Conservation (phyloP, 2,113 vertebrate species). For the Lophotis ruficrista region DNA sequence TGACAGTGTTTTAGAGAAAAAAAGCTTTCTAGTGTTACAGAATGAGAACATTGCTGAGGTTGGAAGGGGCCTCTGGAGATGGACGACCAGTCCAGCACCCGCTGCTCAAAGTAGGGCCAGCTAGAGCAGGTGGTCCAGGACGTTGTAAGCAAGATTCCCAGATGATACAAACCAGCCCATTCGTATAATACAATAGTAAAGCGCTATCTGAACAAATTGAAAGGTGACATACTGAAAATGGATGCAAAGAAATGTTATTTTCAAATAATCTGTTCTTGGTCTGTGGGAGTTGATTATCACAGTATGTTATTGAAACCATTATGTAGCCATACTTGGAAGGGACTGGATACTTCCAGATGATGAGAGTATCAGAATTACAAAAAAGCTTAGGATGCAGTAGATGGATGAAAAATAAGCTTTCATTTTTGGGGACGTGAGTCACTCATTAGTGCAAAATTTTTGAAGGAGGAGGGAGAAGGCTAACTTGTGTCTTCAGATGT, state of each 20-base stretch:
- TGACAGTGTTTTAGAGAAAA: not conserved
- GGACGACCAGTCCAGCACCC: not conserved
- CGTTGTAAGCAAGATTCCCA: not conserved
- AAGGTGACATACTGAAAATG: not conserved
- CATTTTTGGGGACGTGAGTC: not conserved
- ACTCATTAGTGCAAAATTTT: not conserved
- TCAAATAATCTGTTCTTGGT: not conserved
- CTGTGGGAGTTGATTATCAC: accelerated
- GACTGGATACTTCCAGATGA: not conserved
- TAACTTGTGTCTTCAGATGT: not conserved
- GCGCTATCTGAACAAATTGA: not conserved
- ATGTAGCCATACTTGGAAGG: not conserved
- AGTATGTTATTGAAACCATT: not conserved
- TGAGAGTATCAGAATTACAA: not conserved
- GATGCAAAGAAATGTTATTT: not conserved
- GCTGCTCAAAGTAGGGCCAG: not conserved
- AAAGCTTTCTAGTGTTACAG: not conserved
- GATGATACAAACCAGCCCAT: not conserved
- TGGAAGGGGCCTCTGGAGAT: not conserved
- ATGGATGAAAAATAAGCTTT: not conserved
- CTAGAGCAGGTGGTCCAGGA: not conserved
- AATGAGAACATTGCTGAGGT: not conserved
- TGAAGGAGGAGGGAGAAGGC: not conserved
- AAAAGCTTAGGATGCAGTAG: not conserved
- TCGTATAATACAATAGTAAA: not conserved